Base-by-base conservation (phyloP, 2,113 vertebrate genomes). In the Brachionichthys hirsutus region DNA sequence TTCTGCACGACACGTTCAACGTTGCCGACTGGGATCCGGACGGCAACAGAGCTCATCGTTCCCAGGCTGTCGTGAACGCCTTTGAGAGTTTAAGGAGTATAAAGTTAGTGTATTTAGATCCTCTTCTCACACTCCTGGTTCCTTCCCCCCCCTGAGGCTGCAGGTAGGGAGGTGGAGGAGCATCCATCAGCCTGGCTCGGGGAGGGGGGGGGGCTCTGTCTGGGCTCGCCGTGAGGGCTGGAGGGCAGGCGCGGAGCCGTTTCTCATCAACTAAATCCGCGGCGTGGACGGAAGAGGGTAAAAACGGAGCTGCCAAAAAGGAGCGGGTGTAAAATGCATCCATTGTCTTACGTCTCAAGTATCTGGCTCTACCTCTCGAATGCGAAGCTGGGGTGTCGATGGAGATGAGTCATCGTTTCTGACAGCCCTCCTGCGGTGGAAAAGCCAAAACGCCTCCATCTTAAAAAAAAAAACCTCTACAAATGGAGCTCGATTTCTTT, bases 161-260 rank as follows among this genome's bases (percentile, higher is more conserved):
- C 42, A 61, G 55, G 52, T 60, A 36, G 35, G 3, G 38, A 56
- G n/a, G 47, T 1, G 62, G 18, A 24, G 0, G 56, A 38, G 55
- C 62, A 65, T 68, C 71, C 66, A 60, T 71, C 80, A 71, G 57
- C 70, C 41, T 61, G 1, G 61, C 49, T 51, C 20, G 6, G 61
- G 58, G n/a, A n/a, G n/a, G n/a, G n/a, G n/a, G n/a, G n/a, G n/a
- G 75, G 2, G 34, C 67, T 70, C 19, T 70, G 86, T 56, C 80
- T 70, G 80, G 75, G 55, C 87, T 65, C 9, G 81, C 78, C 1
- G 49, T 3, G 68, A 30, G 6, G 22, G 22, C 77, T 18, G 9
- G 17, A 53, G 67, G 76, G 78, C 54, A 70, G 59, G 67, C 51
- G 67, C 50, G 1, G 50, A 66, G 53, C 62, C 65, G 48, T 58